Evolutionary conservation across 1,140 invertebrate genomes (phyloP), one percentile per base, ranked within the genome.

Genomic region (Anastatus disparis): DNA sequence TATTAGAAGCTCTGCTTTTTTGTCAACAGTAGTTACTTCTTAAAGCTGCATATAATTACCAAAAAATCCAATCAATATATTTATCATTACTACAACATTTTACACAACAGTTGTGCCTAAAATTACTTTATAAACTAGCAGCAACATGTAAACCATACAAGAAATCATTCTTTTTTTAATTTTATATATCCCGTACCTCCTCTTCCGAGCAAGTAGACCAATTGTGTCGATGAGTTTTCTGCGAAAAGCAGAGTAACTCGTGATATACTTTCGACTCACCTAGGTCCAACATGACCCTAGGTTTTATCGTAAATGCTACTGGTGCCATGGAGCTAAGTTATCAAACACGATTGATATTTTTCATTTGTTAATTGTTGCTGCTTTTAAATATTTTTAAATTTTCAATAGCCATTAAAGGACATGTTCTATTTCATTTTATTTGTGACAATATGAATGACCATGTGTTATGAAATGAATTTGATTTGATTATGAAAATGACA

Each of bases 231-330:
- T 82, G 79, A 78, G 84, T 84, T 72, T 81, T 82, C 53, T 66
- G 62, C 38, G 84, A 84, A 79, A 86, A 85, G 79, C 82, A 86
- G 74, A 86, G 82, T 76, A 86, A 84, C 81, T 85, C 84, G 53
- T 85, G 82, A 82, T 86, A 85, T 78, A 85, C 83, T 81, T 84
- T 78, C 55, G 84, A 84, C 65, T 86, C 84, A 81, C 80, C 84
- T 81, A 84, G 74, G 76, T 86, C 85, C 78, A n/a, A n/a, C n/a
- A 76, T 77, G 75, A 75, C 79, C 77, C 81, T 85, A 81, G 84
- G 80, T 80, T 84, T 85, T 81, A 86, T 85, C 76, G 84, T 84
- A 83, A 86, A 86, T 72, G 78, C 79, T 77, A 84, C 79, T 75
- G 78, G 77, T 76, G 79, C 77, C 73, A 79, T 82, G 77, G 81